phyloP scores from a whole-genome alignment of 2,888 invertebrate species.

The Agrilus mali region DNA sequence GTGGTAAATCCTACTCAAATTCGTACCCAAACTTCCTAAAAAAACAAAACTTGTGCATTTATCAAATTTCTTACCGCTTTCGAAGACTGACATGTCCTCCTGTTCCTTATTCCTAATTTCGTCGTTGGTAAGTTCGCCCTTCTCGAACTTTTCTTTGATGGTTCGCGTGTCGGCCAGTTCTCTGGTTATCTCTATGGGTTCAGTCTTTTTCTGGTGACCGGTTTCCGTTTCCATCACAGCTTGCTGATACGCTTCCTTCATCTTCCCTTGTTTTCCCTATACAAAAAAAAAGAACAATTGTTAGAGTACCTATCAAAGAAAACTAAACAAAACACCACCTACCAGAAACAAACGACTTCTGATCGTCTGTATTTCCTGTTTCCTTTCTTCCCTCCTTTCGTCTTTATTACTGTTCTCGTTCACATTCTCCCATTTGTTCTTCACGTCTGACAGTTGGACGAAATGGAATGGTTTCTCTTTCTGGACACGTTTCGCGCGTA shows the following conservation, averaged over 20 bases:
- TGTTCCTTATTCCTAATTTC: constrained; percentile 41
- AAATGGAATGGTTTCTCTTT: constrained; percentile 69
- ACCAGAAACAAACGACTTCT: constrained; percentile 75
- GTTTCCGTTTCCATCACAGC: constrained; percentile 70
- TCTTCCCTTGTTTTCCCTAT: constrained; percentile 76
- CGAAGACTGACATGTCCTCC: constrained; percentile 64
- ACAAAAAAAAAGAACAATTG: constrained; percentile 18
- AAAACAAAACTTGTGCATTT: neutral
- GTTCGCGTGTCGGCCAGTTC: constrained; percentile 40
- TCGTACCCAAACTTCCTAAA: neutral
- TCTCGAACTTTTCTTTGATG: constrained; percentile 65
- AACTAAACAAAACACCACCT: constrained; percentile 8
- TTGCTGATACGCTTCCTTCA: constrained; percentile 86
- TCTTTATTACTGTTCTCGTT: constrained; percentile 42
- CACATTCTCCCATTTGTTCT: constrained; percentile 68
- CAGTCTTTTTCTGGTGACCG: constrained; percentile 38
- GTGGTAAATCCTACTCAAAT: no score
- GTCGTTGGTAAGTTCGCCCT: constrained; percentile 56
- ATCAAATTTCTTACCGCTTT: constrained; percentile 49
- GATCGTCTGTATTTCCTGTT: constrained; percentile 80
- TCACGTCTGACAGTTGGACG: constrained; percentile 74
- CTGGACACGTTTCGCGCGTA: constrained; percentile 42
- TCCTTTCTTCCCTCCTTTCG: constrained; percentile 65
- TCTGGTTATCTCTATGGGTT: constrained; percentile 44
- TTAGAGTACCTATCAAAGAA: neutral